A percentile compares a stretch with the other conserved stretches of the same genome.
Conservation (phyloP, 2,113 vertebrate genomes). For the Ramphastos sulfuratus region DNA sequence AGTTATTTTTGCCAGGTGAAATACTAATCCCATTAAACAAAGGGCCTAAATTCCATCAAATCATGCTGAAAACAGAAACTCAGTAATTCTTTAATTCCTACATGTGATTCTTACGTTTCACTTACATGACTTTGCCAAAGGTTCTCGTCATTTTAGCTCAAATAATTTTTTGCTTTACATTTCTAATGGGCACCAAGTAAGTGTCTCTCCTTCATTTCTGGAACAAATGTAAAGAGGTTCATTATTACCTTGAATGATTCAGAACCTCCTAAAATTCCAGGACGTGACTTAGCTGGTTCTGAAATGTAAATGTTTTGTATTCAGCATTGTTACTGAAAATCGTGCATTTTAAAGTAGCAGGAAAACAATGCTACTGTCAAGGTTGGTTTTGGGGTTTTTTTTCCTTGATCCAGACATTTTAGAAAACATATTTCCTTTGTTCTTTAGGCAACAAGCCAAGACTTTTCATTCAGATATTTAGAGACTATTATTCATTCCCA, state of each 20-base stretch:
- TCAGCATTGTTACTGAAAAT: not conserved
- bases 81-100: not conserved
- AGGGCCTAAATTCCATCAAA: not conserved
- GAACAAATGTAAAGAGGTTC: not conserved
- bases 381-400: no score
- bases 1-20: not conserved
- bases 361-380: not conserved
- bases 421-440: not conserved
- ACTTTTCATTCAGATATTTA: not conserved
- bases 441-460: not conserved
- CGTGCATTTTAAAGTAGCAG: not conserved
- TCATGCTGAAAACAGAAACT: not conserved
- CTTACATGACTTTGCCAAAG: not conserved
- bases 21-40: not conserved
- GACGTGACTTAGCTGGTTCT: not conserved
- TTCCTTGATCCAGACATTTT: not conserved
- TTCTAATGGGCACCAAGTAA: not conserved
- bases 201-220: not conserved
- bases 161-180: not conserved
- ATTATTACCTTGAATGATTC: not conserved
- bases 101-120: not conserved
- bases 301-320: not conserved
- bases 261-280: not conserved
- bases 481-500: not conserved
- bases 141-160: not conserved